Conservation (phyloP, 2,888 invertebrate genomes). For the Masnerella sp. region DNA sequence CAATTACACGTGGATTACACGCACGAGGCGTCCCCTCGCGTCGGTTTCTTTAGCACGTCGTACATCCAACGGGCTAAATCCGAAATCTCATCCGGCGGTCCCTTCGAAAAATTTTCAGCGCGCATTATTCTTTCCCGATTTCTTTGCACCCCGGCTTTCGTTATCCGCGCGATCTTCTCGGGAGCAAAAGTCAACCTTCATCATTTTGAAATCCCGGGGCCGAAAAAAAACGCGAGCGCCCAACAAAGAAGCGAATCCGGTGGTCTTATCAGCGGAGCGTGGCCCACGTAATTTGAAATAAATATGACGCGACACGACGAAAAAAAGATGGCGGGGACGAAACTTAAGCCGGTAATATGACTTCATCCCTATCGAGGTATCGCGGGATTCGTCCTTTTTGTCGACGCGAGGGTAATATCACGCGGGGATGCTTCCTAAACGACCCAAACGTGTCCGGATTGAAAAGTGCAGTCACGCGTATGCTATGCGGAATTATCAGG, state of each 20-base stretch:
- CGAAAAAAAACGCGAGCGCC: slow-evolving; percentile 23
- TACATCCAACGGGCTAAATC: slow-evolving; percentile 20
- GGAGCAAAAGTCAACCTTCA: slow-evolving; percentile 43
- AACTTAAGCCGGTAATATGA: slow-evolving; percentile 53
- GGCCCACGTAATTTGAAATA: slow-evolving; percentile 53
- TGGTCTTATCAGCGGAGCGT: slow-evolving; percentile 39
- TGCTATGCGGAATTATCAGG: slow-evolving; percentile 30
- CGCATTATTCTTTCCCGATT: slow-evolving; percentile 42
- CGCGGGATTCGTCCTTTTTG: slow-evolving; percentile 34
- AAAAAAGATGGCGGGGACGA: slow-evolving; percentile 35
- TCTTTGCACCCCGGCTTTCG: slow-evolving; percentile 30
- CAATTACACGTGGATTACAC: slow-evolving; percentile 44
- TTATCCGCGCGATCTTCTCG: slow-evolving; percentile 30
- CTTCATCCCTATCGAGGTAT: slow-evolving; percentile 50
- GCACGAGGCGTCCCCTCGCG: slow-evolving; percentile 15
- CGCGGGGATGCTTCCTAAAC: slow-evolving; percentile 46
- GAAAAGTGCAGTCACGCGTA: slow-evolving; percentile 59
- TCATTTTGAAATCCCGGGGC: slow-evolving; percentile 36
- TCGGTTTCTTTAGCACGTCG: slow-evolving; percentile 17
- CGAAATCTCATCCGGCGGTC: slow-evolving; percentile 9
- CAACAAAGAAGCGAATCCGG: slow-evolving; percentile 42
- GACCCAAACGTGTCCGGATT: slow-evolving; percentile 51
- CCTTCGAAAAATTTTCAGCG: slow-evolving; percentile 38
- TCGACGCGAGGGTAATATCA: slow-evolving; percentile 36
- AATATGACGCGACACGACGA: slow-evolving; percentile 54